A percentile compares a stretch with the other conserved stretches of the same genome.
Evolutionary conservation across 2,797 vertebrate genomes (phyloP).

Genomic region (Acipenser oxyrinchus): DNA sequence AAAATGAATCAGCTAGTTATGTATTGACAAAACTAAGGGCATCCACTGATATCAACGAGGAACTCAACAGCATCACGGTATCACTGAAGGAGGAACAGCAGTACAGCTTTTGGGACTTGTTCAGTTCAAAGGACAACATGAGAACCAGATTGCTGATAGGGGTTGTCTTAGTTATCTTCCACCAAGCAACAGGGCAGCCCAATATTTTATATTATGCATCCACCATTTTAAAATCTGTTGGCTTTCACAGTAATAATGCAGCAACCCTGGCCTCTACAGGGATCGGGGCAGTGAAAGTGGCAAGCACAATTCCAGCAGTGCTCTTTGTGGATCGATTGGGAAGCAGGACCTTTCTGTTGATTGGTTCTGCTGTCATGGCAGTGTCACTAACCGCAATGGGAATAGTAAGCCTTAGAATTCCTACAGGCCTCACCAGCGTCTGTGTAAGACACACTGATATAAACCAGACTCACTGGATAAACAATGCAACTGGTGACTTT

Average conservation of each 20-base stretch:
- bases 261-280: constrained; percentile 87
- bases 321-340: constrained; percentile 82
- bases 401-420: constrained; percentile 69
- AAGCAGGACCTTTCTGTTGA: constrained; percentile 80
- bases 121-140: constrained; percentile 79
- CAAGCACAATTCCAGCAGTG: constrained; percentile 77
- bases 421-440: constrained; percentile 68
- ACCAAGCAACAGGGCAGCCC: constrained; percentile 87
- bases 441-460: constrained; percentile 54
- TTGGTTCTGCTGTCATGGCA: constrained; percentile 79
- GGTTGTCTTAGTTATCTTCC: constrained; percentile 75
- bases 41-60: constrained; percentile 52
- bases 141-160: constrained; percentile 78
- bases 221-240: constrained; percentile 81
- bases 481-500: constrained; percentile 21
- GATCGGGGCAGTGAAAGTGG: constrained; percentile 83
- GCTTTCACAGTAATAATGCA: constrained; percentile 82
- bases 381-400: constrained; percentile 72
- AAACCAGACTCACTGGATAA: constrained; percentile 48
- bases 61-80: constrained; percentile 73
- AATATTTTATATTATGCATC: constrained; percentile 91
- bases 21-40: constrained; percentile 70
- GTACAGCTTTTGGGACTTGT: constrained; percentile 75
- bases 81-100: constrained; percentile 80
- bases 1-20: constrained; percentile 63